Evolutionary conservation across 1,140 invertebrate species (phyloP).

Genomic region (Globodera rostochiensis): DNA sequence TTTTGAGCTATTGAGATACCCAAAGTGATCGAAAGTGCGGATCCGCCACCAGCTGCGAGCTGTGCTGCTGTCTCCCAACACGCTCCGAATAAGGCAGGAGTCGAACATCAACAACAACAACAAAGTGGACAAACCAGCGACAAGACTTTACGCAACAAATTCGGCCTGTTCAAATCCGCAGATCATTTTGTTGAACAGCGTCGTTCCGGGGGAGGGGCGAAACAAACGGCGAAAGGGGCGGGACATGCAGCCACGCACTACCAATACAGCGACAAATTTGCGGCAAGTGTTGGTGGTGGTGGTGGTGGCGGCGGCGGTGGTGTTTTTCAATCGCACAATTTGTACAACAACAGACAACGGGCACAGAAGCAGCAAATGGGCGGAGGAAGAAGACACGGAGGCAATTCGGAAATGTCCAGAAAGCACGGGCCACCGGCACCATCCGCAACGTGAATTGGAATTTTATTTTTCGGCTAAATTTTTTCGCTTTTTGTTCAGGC

Average conservation of each 20-base stretch:
- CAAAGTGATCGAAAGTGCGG: slow-evolving; percentile 18
- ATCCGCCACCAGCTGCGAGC: neutral
- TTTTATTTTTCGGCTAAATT: neutral
- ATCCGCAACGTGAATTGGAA: neutral
- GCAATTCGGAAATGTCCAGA: neutral
- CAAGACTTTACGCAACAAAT: neutral
- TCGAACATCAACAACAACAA: slow-evolving; percentile 1
- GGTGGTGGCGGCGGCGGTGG: neutral
- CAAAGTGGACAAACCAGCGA: neutral
- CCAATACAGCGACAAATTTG: neutral
- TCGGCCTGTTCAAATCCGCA: neutral
- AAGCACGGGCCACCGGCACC: neutral
- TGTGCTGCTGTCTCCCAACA: neutral
- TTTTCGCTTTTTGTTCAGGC: neutral
- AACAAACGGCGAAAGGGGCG: neutral
- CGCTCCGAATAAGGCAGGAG: neutral
- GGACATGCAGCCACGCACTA: neutral
- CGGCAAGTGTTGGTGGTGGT: neutral
- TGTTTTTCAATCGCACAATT: neutral
- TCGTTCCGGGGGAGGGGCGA: neutral
- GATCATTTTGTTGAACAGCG: neutral
- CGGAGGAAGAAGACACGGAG: neutral
- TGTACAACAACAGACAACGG: neutral
- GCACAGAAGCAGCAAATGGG: neutral
- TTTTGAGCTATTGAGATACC: slow-evolving; percentile 12